Conservation (phyloP, 2,888 invertebrate genomes). For the Deladenus siricidicola region DNA sequence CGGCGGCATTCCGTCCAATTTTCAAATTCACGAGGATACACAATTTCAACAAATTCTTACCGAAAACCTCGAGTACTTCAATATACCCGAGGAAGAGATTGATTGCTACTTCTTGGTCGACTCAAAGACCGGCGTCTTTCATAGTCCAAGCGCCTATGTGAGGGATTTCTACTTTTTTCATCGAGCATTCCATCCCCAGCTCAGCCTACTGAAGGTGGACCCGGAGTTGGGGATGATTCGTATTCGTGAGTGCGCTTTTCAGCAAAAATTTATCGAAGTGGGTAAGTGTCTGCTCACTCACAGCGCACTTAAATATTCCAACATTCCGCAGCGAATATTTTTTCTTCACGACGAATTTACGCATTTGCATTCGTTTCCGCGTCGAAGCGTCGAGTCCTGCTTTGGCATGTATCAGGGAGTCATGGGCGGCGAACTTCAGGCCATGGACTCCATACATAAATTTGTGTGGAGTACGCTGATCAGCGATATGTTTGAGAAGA, state of each 20-base stretch:
- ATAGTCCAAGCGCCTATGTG: conserved; percentile 87
- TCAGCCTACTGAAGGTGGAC: conserved; percentile 84
- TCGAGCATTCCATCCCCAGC: conserved; percentile 91
- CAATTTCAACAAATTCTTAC: conserved; percentile 64
- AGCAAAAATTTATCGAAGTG: conserved; percentile 89
- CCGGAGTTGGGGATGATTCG: conserved; percentile 81
- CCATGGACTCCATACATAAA: conserved; percentile 87
- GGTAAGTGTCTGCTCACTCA: conserved; percentile 63
- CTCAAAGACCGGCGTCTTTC: conserved; percentile 94
- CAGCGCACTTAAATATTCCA: conserved; percentile 8
- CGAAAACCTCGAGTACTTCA: conserved; percentile 91
- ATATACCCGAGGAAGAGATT: conserved; percentile 76
- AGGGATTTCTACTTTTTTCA: conserved; percentile 91
- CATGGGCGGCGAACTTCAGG: conserved; percentile 67
- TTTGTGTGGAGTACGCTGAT: conserved; percentile 85
- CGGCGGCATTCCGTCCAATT: conserved; percentile 92
- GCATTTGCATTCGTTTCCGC: conserved; percentile 93
- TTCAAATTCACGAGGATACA: conserved; percentile 73
- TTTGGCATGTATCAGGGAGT: conserved; percentile 71
- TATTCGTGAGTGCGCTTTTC: conserved; percentile 64
- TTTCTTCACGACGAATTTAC: conserved; percentile 96
- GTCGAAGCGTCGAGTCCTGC: conserved; percentile 93
- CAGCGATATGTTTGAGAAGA: conserved; percentile 51
- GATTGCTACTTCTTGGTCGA: conserved; percentile 90
- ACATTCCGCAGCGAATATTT: conserved; percentile 91